phyloP scores from a whole-genome alignment of 2,113 vertebrate species.

The Prunella himalayana region DNA sequence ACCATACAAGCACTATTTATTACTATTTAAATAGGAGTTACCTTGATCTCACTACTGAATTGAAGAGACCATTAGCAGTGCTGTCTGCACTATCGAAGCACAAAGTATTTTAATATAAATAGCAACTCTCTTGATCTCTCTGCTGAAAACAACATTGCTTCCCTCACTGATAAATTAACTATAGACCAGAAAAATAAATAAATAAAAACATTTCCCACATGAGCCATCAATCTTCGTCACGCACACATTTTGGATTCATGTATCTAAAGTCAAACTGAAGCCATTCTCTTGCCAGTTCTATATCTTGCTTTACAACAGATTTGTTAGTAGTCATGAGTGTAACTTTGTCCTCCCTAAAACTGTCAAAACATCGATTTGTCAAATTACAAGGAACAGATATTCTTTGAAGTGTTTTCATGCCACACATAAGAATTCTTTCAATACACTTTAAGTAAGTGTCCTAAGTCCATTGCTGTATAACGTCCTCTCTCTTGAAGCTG shows the following conservation, averaged over 20 bases:
- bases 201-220: conserved; percentile 9
- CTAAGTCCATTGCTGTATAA: not conserved
- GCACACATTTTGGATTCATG: not conserved
- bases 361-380: not conserved
- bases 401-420: not conserved
- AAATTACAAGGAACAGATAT: not conserved
- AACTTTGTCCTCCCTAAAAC: not conserved
- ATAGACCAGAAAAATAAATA: conserved; percentile 44
- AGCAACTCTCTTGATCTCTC: conserved; percentile 56
- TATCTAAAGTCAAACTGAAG: conserved; percentile 19
- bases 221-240: conserved; percentile 26
- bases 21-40: conserved; percentile 62
- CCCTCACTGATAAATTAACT: conserved; percentile 44
- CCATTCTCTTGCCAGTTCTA: not conserved
- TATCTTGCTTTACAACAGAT: not conserved
- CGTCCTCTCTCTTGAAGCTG: not conserved
- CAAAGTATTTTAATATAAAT: conserved; percentile 61
- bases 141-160: conserved; percentile 27
- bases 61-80: conserved; percentile 59
- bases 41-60: conserved; percentile 50
- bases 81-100: conserved; percentile 35
- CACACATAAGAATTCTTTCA: not conserved
- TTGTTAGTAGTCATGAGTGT: not conserved
- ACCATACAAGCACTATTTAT: conserved; percentile 34
- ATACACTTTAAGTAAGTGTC: not conserved